These are phyloP conservation scores for Agriotes lineatus DNA, from an alignment of 2,888 invertebrate genomes.

Conservation along the genomic window DNA sequence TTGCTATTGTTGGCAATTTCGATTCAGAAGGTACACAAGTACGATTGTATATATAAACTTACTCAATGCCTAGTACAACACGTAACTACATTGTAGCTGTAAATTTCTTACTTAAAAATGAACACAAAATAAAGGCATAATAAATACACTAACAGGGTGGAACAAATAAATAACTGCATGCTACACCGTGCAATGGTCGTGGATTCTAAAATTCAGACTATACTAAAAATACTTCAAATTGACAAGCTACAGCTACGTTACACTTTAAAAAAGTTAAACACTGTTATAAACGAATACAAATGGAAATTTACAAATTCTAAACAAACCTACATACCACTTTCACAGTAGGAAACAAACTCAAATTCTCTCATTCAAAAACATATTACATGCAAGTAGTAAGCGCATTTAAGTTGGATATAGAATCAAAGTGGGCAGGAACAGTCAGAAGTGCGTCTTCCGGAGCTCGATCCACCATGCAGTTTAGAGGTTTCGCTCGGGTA, in stretches of 20 bases:
- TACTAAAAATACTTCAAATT: background rate
- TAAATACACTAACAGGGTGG: background rate
- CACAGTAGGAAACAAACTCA: conserved; percentile 2
- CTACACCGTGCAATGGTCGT: background rate
- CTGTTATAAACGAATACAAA: background rate
- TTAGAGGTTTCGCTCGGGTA: conserved; percentile 84
- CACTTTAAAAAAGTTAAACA: background rate
- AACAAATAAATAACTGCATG: background rate
- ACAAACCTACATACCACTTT: conserved; percentile 44
- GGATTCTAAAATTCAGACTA: background rate
- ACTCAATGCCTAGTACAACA: background rate
- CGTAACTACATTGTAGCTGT: background rate
- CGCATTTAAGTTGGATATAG: conserved; percentile 61
- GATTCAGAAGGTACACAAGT: background rate
- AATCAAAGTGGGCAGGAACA: conserved; percentile 82
- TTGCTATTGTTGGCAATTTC: conserved; percentile 20
- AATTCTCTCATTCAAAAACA: background rate
- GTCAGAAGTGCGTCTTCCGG: conserved; percentile 80
- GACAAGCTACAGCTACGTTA: background rate
- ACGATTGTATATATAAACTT: no score
- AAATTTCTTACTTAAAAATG: conserved; percentile 15
- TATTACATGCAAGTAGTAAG: conserved; percentile 29
- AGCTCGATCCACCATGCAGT: conserved; percentile 77
- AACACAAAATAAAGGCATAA: conserved; percentile 21
- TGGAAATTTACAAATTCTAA: background rate